Percentiles rank a stretch among this genome's conserved stretches.
Evolutionary conservation across 2,888 invertebrate genomes (phyloP).

Genomic region (Myopa tessellatipennis): DNA sequence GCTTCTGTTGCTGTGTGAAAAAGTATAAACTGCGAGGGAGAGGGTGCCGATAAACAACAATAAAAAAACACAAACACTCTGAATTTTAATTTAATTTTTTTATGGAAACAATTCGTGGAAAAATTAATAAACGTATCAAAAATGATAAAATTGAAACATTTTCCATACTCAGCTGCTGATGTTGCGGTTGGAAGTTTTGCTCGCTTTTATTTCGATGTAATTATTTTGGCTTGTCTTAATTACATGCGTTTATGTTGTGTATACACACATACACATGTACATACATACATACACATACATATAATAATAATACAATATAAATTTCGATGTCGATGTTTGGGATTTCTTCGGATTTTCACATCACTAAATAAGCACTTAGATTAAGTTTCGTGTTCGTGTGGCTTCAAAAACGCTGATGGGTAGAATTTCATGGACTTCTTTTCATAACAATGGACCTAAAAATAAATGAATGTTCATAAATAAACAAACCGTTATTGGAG

Average conservation of each 20-base stretch:
- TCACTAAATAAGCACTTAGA: slow-evolving; percentile 4
- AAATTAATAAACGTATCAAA: slow-evolving; percentile 36
- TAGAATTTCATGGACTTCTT: too few relatives aligned
- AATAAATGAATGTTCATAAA: too few relatives aligned
- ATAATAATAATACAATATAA: too few relatives aligned
- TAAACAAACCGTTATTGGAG: too few relatives aligned
- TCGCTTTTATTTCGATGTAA: slow-evolving; percentile 11
- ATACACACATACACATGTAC: background rate
- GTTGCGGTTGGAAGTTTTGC: slow-evolving; percentile 6
- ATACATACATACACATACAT: too few relatives aligned
- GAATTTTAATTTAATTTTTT: slow-evolving; percentile 26
- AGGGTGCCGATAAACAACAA: background rate
- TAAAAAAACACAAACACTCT: background rate
- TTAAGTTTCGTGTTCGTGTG: background rate
- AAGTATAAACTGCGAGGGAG: background rate
- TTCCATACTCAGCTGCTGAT: background rate
- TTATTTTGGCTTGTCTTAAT: slow-evolving; percentile 5
- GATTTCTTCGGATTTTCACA: background rate
- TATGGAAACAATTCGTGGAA: slow-evolving; percentile 35
- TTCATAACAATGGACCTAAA: too few relatives aligned
- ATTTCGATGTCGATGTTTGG: background rate
- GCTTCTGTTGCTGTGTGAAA: slow-evolving; percentile 3
- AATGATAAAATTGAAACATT: background rate
- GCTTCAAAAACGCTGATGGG: background rate
- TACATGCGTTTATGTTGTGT: too few relatives aligned